Percentiles rank a stretch among this genome's conserved stretches.
Evolutionary conservation across 64 coral and sea anemone genomes (phyloP).

Genomic region (Montipora efflorescens): DNA sequence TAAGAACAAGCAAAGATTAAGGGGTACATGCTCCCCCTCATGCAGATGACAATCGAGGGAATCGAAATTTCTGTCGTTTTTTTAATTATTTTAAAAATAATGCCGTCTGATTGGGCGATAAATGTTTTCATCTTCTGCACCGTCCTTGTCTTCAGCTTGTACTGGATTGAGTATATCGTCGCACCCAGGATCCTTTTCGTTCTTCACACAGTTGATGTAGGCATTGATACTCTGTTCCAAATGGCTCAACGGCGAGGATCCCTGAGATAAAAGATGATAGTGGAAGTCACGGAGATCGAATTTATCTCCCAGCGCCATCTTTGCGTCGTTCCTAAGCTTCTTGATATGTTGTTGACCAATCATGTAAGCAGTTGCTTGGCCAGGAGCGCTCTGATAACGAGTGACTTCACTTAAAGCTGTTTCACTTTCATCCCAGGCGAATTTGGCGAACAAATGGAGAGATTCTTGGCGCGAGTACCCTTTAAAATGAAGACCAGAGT

Average conservation of each 20-base stretch:
- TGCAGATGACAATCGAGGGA: too few species aligned
- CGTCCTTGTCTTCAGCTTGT: conserved; percentile 2
- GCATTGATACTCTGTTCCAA: conserved; percentile 51
- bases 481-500: conserved; percentile 67
- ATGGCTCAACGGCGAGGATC: conserved; percentile 54
- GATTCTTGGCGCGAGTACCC: conserved; percentile 60
- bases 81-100: neutral
- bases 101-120: neutral
- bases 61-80: too few species aligned
- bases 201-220: conserved; percentile 57
- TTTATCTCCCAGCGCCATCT: conserved; percentile 10
- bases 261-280: conserved; percentile 65
- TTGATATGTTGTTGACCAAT: conserved; percentile 71
- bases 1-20: too few species aligned
- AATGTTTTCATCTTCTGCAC: neutral
- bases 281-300: conserved; percentile 76
- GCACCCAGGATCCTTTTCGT: conserved; percentile 54
- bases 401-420: conserved; percentile 57
- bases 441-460: conserved; percentile 39
- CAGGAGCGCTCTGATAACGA: conserved; percentile 73
- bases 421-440: conserved; percentile 66
- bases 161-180: conserved; percentile 30
- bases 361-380: conserved; percentile 82
- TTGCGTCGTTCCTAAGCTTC: conserved; percentile 49
- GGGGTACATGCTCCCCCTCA: too few species aligned